Conservation (phyloP, 2,113 vertebrate genomes). For the Chionis minor region DNA sequence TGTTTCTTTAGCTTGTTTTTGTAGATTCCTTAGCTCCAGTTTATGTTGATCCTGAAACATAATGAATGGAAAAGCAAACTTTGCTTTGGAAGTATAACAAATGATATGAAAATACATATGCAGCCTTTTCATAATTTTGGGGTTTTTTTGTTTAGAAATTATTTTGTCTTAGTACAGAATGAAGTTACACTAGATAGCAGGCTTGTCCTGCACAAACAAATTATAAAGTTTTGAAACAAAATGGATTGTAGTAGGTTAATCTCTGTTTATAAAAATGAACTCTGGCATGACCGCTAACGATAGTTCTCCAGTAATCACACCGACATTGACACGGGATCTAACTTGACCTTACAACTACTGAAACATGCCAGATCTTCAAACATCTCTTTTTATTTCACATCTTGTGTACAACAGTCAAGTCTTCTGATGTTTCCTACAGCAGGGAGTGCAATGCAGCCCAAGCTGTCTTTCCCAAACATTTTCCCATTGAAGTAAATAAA, state of each 20-base stretch:
- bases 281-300: neutral
- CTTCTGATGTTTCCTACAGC: rapidly evolving
- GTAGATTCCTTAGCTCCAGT: constrained; percentile 78
- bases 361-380: neutral
- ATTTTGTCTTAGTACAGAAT: neutral
- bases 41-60: constrained; percentile 83
- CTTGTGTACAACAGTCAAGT: neutral
- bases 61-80: neutral
- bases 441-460: neutral
- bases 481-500: neutral
- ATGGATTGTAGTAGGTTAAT: neutral
- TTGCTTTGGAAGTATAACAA: neutral
- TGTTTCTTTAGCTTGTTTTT: constrained; percentile 77
- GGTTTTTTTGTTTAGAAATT: neutral
- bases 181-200: neutral
- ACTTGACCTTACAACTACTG: neutral
- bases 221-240: neutral
- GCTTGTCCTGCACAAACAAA: neutral
- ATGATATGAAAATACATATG: neutral
- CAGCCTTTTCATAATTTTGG: neutral
- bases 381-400: neutral
- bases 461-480: neutral
- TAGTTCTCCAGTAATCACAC: neutral
- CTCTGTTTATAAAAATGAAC: neutral
- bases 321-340: neutral